Conservation (phyloP, 2,888 invertebrate genomes). For the Patella caerulea region DNA sequence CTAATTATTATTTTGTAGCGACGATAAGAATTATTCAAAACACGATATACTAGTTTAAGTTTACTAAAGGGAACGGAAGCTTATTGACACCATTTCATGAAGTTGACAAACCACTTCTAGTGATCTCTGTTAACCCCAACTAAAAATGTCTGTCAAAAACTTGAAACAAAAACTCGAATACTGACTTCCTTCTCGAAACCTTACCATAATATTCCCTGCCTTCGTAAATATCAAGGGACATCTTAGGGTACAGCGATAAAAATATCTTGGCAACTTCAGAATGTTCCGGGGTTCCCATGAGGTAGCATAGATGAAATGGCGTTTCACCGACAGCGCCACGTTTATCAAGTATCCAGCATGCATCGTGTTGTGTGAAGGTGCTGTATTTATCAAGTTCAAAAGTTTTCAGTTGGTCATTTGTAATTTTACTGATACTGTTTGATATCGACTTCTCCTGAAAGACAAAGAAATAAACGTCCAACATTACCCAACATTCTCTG, state of each 20-base stretch:
- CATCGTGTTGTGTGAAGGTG: conserved; percentile 74
- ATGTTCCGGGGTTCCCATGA: conserved; percentile 89
- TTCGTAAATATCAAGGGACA: conserved; percentile 94
- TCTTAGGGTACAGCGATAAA: conserved; percentile 90
- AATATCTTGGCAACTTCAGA: conserved; percentile 89
- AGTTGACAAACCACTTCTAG: no score
- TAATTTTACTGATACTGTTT: conserved; percentile 33
- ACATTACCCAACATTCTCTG: no score
- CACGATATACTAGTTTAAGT: no score
- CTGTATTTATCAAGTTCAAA: conserved; percentile 55
- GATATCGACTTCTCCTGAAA: neutral
- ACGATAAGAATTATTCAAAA: no score
- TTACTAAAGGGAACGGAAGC: no score
- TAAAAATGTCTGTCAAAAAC: no score
- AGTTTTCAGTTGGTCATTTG: conserved; percentile 44
- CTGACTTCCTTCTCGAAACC: conserved; percentile 26
- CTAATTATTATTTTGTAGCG: no score
- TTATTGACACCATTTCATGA: no score
- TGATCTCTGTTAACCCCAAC: no score
- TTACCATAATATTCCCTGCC: conserved; percentile 95
- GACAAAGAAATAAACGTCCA: no score
- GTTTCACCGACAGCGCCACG: conserved; percentile 96
- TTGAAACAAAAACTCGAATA: no score
- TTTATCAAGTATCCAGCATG: conserved; percentile 98
- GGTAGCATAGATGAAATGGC: conserved; percentile 92